phyloP scores from a whole-genome alignment of 2,113 vertebrate species.

The Donacobius atricapilla region DNA sequence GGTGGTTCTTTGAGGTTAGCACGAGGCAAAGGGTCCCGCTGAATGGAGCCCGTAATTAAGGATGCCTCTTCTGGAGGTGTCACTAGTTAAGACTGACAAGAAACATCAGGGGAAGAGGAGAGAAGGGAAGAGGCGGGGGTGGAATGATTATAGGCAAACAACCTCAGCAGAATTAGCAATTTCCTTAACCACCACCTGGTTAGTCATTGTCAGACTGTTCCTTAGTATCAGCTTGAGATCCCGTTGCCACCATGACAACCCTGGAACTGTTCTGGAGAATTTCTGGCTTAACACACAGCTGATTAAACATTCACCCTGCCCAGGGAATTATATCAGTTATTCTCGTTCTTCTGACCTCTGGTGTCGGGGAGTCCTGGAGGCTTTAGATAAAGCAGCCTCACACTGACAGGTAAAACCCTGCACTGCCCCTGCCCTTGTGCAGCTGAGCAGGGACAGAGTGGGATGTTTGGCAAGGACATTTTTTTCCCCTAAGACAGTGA shows the following conservation, averaged over 20 bases:
- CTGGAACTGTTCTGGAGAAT: neutral
- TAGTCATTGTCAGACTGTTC: neutral
- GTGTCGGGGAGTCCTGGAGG: neutral
- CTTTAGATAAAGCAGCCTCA: neutral
- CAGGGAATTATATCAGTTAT: neutral
- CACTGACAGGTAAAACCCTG: neutral
- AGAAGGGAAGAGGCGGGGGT: neutral
- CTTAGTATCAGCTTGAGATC: neutral
- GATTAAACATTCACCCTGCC: constrained; percentile 7
- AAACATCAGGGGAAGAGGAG: neutral
- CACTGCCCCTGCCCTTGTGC: neutral
- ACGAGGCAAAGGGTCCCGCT: neutral
- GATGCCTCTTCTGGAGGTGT: neutral
- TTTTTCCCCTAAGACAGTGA: neutral
- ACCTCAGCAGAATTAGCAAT: neutral
- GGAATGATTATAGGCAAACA: neutral
- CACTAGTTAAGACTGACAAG: neutral
- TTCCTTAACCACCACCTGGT: constrained; percentile 5
- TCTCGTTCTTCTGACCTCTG: neutral
- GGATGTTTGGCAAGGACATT: neutral
- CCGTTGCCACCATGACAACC: constrained; percentile 31
- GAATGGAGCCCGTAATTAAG: neutral
- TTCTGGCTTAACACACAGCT: constrained; percentile 20
- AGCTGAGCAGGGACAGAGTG: neutral
- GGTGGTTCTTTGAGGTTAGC: neutral